These are phyloP conservation scores for Yponomeuta sedellus DNA, from an alignment of 2,888 invertebrate species.

Conservation along the genomic window DNA sequence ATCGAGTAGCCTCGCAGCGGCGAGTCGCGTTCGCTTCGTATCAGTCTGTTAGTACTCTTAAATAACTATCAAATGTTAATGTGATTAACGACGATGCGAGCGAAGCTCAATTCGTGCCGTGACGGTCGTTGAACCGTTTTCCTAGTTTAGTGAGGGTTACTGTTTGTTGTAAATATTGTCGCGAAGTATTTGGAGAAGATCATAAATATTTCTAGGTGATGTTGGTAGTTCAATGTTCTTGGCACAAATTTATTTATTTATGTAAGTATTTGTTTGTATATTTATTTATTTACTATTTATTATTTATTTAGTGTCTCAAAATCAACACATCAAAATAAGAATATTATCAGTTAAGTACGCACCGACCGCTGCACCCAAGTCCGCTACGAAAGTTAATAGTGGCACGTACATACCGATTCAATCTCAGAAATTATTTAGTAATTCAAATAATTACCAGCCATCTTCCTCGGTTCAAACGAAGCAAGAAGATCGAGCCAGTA, in stretches of 20 bases:
- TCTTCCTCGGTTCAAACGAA: constrained; percentile 33
- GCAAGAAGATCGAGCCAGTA: constrained; percentile 37
- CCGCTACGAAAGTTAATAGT: constrained; percentile 43
- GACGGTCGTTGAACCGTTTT: constrained; percentile 68
- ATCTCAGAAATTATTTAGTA: constrained; percentile 52
- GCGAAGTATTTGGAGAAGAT: constrained; percentile 52
- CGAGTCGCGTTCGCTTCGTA: constrained; percentile 52
- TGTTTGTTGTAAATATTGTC: constrained; percentile 67
- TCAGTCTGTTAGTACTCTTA: neutral
- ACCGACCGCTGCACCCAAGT: constrained; percentile 24
- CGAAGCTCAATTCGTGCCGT: constrained; percentile 65
- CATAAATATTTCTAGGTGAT: constrained; percentile 47
- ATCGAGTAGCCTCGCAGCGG: constrained; percentile 61
- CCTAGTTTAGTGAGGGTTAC: constrained; percentile 63
- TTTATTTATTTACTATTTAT: too few species aligned
- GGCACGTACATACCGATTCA: constrained; percentile 47
- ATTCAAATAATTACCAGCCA: constrained; percentile 53
- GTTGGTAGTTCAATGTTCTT: constrained; percentile 42
- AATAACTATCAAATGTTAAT: constrained; percentile 21
- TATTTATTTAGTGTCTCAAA: too few species aligned
- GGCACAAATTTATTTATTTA: neutral
- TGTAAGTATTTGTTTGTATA: too few species aligned
- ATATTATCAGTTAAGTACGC: neutral
- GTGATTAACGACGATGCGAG: constrained; percentile 36
- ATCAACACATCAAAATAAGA: constrained; percentile 16